phyloP scores from a whole-genome alignment of 1,140 invertebrate species.

The Manduca sexta region DNA sequence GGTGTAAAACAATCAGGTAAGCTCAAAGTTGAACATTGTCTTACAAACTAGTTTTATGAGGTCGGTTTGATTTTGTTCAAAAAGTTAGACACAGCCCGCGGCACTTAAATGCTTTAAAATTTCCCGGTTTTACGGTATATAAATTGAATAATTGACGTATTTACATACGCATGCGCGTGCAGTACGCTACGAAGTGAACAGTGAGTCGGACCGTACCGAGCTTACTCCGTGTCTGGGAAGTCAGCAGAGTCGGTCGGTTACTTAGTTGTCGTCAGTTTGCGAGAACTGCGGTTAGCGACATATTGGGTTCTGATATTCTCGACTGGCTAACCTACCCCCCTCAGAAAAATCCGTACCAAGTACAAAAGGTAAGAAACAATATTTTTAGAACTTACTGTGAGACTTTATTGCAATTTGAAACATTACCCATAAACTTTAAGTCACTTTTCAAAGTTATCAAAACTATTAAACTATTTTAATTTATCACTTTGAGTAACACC shows the following conservation, averaged over 20 bases:
- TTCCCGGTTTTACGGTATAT: conserved; percentile 40
- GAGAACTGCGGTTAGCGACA: background rate
- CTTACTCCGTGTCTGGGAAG: background rate
- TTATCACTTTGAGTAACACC: background rate
- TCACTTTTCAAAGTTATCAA: background rate
- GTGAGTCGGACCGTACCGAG: conserved; percentile 2
- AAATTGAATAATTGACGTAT: conserved; percentile 56
- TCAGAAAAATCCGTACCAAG: too few relatives aligned
- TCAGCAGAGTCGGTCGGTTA: background rate
- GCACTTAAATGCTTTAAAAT: conserved; percentile 11
- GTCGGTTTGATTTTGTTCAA: too few relatives aligned
- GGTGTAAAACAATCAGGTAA: too few relatives aligned
- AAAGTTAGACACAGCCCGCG: too few relatives aligned
- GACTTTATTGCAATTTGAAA: background rate
- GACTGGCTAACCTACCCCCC: background rate
- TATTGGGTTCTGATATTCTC: background rate
- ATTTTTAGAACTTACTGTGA: background rate
- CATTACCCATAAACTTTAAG: background rate
- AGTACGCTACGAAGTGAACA: conserved; percentile 44
- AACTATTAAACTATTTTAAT: background rate
- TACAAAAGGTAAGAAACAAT: background rate
- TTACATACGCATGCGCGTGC: conserved; percentile 47
- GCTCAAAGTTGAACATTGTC: too few relatives aligned
- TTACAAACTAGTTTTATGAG: too few relatives aligned
- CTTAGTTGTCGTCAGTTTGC: background rate